phyloP scores from a whole-genome alignment of 2,888 invertebrate species.

The Macrophya alboannulata region DNA sequence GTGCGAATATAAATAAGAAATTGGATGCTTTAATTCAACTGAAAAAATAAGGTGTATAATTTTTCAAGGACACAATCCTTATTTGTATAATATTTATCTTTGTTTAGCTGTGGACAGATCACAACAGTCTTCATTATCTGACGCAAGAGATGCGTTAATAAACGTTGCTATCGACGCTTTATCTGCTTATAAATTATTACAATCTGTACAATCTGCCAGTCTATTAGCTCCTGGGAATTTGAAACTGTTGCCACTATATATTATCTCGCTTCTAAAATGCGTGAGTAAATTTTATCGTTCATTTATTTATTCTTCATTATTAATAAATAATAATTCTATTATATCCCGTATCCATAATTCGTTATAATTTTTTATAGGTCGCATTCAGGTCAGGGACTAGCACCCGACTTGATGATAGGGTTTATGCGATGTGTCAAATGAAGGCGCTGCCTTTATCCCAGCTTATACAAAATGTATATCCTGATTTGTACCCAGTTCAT shows the following conservation, averaged over 20 bases:
- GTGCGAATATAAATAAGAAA: background rate
- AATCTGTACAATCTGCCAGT: conserved; percentile 81
- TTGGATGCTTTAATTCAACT: background rate
- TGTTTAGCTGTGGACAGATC: conserved; percentile 94
- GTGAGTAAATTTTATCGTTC: conserved; percentile 80
- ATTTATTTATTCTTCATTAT: background rate
- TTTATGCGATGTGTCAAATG: conserved; percentile 96
- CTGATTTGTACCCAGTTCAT: conserved; percentile 95
- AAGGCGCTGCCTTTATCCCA: conserved; percentile 92
- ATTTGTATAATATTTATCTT: conserved; percentile 2
- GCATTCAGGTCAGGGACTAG: conserved; percentile 95
- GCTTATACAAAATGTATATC: conserved; percentile 93
- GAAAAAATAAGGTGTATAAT: background rate
- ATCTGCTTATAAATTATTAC: conserved; percentile 86
- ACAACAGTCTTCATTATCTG: conserved; percentile 91
- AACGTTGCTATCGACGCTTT: conserved; percentile 97
- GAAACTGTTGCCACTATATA: conserved; percentile 92
- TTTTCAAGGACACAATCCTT: background rate
- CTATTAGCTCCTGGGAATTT: conserved; percentile 90
- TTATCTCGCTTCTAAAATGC: conserved; percentile 94
- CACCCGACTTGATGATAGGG: conserved; percentile 95
- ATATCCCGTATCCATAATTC: background rate
- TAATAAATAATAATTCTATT: background rate
- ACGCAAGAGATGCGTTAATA: conserved; percentile 97
- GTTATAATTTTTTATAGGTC: conserved; percentile 81